Conservation (phyloP, 2,113 vertebrate genomes). For the Trogon melanurus region DNA sequence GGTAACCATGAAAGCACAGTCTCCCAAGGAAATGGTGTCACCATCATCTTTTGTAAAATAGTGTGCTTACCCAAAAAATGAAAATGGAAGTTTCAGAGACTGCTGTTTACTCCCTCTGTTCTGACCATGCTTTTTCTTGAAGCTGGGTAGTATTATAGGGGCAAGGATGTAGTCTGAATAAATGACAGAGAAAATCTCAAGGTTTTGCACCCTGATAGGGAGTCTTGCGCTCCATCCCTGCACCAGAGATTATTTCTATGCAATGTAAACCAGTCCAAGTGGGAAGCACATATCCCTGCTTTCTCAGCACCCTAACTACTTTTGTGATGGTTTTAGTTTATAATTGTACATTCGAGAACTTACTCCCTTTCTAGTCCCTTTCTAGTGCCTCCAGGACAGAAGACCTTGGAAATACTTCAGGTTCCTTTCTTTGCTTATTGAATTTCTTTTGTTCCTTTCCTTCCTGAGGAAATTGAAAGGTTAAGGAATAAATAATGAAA, state of each 20-base stretch:
- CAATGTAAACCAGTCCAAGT: not conserved
- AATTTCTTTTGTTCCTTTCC: not conserved
- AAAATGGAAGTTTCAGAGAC: not conserved
- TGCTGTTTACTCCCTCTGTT: not conserved
- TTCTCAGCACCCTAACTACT: not conserved
- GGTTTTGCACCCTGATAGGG: not conserved
- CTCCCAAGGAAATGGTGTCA: not conserved
- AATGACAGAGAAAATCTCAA: not conserved
- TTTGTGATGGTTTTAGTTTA: not conserved
- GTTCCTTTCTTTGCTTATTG: not conserved
- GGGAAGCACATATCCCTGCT: not conserved
- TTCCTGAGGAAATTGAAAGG: not conserved
- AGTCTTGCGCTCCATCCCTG: not conserved
- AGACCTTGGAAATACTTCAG: not conserved
- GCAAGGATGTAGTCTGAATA: not conserved
- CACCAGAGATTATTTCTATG: not conserved
- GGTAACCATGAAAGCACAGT: not conserved
- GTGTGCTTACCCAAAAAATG: not conserved
- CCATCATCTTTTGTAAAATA: not conserved
- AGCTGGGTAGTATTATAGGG: not conserved
- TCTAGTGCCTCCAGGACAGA: not conserved
- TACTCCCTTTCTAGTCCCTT: not conserved
- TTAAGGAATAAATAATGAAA: not conserved
- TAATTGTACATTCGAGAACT: not conserved
- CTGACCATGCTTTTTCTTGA: not conserved